Percentiles rank a stretch among this genome's conserved stretches.
Conservation (phyloP, 1,140 invertebrate species). For the Cyrtorhinus lividipennis region DNA sequence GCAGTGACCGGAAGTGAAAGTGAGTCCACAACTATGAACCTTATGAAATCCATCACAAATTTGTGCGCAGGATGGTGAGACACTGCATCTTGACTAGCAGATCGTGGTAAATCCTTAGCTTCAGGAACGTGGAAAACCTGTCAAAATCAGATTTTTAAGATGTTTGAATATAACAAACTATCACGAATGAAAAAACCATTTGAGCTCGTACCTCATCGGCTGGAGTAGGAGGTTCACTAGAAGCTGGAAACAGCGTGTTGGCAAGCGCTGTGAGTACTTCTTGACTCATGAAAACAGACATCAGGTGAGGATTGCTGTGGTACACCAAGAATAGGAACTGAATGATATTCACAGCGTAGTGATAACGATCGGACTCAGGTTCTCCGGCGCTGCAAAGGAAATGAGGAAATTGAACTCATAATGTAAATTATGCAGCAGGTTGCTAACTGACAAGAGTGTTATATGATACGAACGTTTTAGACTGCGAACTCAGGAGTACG, state of each 20-base stretch:
- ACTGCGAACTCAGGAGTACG: slow-evolving; percentile 55
- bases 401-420: background rate
- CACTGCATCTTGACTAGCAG: background rate
- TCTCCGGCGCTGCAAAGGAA: background rate
- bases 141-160: background rate
- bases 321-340: slow-evolving; percentile 90
- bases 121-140: slow-evolving; percentile 15
- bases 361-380: slow-evolving; percentile 16
- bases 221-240: slow-evolving; percentile 31
- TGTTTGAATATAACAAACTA: background rate
- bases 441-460: background rate
- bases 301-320: slow-evolving; percentile 88
- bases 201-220: slow-evolving; percentile 44
- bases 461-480: slow-evolving; percentile 31
- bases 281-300: slow-evolving; percentile 75
- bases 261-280: slow-evolving; percentile 81
- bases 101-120: background rate
- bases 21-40: slow-evolving; percentile 87
- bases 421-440: background rate
- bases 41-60: slow-evolving; percentile 86
- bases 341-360: slow-evolving; percentile 82
- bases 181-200: background rate
- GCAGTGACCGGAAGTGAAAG: slow-evolving; percentile 57
- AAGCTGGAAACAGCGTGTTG: slow-evolving; percentile 64
- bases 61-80: slow-evolving; percentile 66